Base-by-base conservation (phyloP, 1,140 invertebrate species). In the Musca vetustissima region DNA sequence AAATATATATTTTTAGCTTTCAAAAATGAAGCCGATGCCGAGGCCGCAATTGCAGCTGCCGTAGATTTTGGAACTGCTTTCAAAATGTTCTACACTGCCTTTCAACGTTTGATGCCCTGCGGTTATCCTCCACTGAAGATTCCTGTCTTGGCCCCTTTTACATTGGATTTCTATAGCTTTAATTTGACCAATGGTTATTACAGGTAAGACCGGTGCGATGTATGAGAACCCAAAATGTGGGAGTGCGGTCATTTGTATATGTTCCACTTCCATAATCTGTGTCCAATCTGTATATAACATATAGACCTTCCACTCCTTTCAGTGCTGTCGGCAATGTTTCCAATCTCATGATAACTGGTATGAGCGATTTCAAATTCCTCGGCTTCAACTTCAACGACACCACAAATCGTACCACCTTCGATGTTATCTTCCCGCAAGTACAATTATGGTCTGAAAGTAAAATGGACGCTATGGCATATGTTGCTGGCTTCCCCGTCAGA, bases 21-120 rank as follows among this genome's bases (percentile, higher is more conserved):
- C 53, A 61, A 21, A 7, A 43, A 43, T 19, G 57, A 36, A 13
- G 57, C 24, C 25, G 13, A 14, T 49, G n/a, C 43, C 22, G 43
- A 1, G 21, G 1, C 49, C n/a, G 49, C 49, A 13, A n/a, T 25
- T 17, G 49, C 49, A 13, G 25, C 17, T 9, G 21, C 64, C n/a
- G 47, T 75, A 0, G 25, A 64, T 43, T 76, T 74, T 48, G 25
- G 64, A 9, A 36, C 71, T 2, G 68, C 76, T 2, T 15, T 76
- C 1, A n/a, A 53, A 4, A 72, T 67, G 66, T 76, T 73, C 50
- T 14, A 73, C 7, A 4, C 68, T 11, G 74, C 76, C 28, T 76
- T 75, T 28, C 71, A 72, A 66, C 69, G 55, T 8, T 75, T 77
- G 17, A 71, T 75, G 57, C 76, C 76, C 6, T 78, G 76, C 19